Evolutionary conservation across 2,888 invertebrate species (phyloP).

Genomic region (Eurytoma californica): DNA sequence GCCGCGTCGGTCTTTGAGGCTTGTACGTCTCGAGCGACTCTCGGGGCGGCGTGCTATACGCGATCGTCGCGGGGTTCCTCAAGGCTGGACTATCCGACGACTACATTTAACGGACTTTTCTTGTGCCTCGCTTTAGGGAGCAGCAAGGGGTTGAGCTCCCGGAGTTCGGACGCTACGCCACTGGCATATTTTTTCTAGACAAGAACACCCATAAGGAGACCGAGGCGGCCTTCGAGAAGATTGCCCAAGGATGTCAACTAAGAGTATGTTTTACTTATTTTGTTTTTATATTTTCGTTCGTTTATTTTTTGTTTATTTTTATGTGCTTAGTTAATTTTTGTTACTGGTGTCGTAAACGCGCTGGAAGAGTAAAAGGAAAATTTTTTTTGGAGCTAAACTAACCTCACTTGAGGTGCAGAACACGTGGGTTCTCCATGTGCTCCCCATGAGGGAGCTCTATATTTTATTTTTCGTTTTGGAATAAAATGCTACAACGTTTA

Average conservation of each 20-base stretch:
- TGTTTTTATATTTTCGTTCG: not conserved
- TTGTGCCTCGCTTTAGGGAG: conserved; percentile 71
- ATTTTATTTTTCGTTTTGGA: conserved; percentile 9
- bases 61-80: too few species aligned
- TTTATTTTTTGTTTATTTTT: not conserved
- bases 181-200: conserved; percentile 96
- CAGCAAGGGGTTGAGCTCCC: conserved; percentile 90
- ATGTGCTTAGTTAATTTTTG: not conserved
- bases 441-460: not conserved
- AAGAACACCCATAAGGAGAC: conserved; percentile 86
- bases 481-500: too few species aligned
- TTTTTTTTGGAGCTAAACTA: not conserved
- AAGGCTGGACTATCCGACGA: too few species aligned
- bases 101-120: conserved; percentile 14
- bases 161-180: conserved; percentile 92
- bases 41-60: not conserved
- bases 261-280: conserved; percentile 74
- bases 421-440: not conserved
- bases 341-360: not conserved
- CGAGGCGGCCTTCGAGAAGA: conserved; percentile 86
- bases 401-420: not conserved
- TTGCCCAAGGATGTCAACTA: conserved; percentile 88
- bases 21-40: not conserved
- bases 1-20: too few species aligned
- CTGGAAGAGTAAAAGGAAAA: too few species aligned